Conservation (phyloP, 2,888 invertebrate genomes). For the Ophonus ardosiacus region DNA sequence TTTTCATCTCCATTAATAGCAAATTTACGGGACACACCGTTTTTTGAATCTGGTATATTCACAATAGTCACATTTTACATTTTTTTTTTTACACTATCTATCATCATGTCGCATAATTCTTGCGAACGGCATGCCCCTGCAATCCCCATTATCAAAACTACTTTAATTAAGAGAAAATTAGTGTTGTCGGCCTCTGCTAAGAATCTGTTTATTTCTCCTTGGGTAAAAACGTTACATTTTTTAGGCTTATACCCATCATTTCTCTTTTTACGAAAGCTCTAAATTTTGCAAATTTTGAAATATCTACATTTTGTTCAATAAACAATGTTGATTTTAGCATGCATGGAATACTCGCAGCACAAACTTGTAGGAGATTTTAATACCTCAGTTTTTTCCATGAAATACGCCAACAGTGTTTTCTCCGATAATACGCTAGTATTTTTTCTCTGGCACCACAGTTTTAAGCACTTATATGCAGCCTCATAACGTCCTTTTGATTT, state of each 20-base stretch:
- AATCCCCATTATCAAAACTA: background rate
- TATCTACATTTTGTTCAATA: background rate
- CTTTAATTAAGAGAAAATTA: background rate
- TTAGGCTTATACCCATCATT: background rate
- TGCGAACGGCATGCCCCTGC: constrained; percentile 78
- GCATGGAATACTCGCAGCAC: background rate
- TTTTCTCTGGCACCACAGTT: background rate
- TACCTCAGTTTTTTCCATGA: background rate
- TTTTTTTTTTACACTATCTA: constrained; percentile 62
- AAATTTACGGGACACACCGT: background rate
- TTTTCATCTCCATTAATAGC: background rate
- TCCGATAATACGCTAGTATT: background rate
- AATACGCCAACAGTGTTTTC: background rate
- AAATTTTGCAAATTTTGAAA: background rate
- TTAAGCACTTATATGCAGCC: constrained; percentile 6
- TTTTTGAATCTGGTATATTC: constrained; percentile 2
- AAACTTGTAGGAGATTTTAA: background rate
- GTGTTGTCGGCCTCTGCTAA: background rate
- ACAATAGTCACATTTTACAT: background rate
- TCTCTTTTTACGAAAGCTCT: background rate
- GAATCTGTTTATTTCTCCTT: background rate
- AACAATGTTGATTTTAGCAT: constrained; percentile 1
- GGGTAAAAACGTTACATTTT: background rate
- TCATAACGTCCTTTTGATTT: background rate
- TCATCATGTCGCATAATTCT: constrained; percentile 72